Base-by-base conservation (phyloP, 2,888 invertebrate genomes). In the Suillia variegata region DNA sequence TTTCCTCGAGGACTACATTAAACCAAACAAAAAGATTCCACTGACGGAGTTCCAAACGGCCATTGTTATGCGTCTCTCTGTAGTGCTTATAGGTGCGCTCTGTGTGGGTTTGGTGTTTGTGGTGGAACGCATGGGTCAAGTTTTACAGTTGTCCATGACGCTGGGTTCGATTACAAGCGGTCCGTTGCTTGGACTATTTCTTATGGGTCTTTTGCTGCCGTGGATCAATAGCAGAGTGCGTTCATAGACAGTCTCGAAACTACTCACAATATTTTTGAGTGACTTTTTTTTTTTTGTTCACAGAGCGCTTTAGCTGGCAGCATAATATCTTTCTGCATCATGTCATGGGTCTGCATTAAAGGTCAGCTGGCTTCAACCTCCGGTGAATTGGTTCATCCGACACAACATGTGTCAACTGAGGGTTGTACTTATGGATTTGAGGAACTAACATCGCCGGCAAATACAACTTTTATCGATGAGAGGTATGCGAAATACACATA, bases 1-100 rank as follows among this genome's bases (percentile, higher is more conserved):
- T 0, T 88, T 91, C 51, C 84, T 91, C 56, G 91, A 92, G 82
- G 92, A 92, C 74, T 87, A 92, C 73, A 87, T 90, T 70, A 90
- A 88, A 67, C 91, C 91, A 0, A 84, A 87, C 67, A 82, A 87
- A 51, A 87, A 84, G 62, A 82, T 79, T 45, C 82, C 86, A 17
- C 72, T 87, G 0, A 84, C 87, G 0, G 83, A 85, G 22, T 80
- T 74, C 15, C 85, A 85, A 62, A 83, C 84, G 0, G 84, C 82
- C 45, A 84, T 87, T 71, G 76, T 89, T 2, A 86, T 92, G 78
- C 89, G 90, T 71, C 73, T 86, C 1, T 85, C 89, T 5, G 91
- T 91, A 3, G 83, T 91, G 1, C 56, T 86, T 0, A 84, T 89
- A 67, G 93, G 93, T 22, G 70, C 85, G 1, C 69, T 89, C 2